Percentiles rank a stretch among this genome's conserved stretches.
These are phyloP conservation scores for Anastatus disparis DNA, from an alignment of 1,140 invertebrate species.

Conservation along the genomic window DNA sequence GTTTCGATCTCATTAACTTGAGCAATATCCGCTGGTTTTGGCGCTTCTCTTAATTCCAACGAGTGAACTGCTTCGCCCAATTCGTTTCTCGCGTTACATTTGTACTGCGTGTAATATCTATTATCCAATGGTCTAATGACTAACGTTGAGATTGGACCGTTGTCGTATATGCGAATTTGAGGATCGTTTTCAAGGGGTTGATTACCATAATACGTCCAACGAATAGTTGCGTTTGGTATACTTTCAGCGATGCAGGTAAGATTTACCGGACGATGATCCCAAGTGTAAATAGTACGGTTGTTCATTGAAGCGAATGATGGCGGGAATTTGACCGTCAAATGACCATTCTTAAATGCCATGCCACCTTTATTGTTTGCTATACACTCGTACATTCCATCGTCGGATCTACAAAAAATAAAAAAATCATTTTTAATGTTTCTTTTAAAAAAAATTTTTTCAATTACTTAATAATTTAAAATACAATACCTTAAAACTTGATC, in stretches of 20 bases:
- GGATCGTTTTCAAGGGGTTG: conserved; percentile 67
- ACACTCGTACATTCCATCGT: conserved; percentile 92
- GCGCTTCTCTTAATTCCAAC: conserved; percentile 80
- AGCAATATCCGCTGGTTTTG: conserved; percentile 67
- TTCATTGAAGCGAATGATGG: conserved; percentile 82
- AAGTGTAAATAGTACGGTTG: conserved; percentile 79
- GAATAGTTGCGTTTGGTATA: conserved; percentile 92
- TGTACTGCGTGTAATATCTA: conserved; percentile 80
- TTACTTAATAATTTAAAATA: too few species aligned
- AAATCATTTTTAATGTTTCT: too few species aligned
- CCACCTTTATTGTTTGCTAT: conserved; percentile 84
- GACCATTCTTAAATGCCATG: conserved; percentile 78
- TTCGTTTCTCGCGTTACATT: conserved; percentile 83
- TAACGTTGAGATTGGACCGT: conserved; percentile 77
- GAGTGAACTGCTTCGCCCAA: conserved; percentile 75
- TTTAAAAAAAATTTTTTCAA: too few species aligned
- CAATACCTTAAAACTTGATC: conserved; percentile 49
- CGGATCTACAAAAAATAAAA: conserved; percentile 71
- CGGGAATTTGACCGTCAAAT: conserved; percentile 84
- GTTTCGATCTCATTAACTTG: conserved; percentile 73
- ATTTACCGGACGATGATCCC: conserved; percentile 83
- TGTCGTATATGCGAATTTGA: conserved; percentile 71
- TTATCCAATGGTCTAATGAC: conserved; percentile 73
- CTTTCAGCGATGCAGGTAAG: conserved; percentile 88
- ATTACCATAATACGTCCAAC: conserved; percentile 75